phyloP scores from a whole-genome alignment of 2,113 vertebrate species.

The Alectura lathami region DNA sequence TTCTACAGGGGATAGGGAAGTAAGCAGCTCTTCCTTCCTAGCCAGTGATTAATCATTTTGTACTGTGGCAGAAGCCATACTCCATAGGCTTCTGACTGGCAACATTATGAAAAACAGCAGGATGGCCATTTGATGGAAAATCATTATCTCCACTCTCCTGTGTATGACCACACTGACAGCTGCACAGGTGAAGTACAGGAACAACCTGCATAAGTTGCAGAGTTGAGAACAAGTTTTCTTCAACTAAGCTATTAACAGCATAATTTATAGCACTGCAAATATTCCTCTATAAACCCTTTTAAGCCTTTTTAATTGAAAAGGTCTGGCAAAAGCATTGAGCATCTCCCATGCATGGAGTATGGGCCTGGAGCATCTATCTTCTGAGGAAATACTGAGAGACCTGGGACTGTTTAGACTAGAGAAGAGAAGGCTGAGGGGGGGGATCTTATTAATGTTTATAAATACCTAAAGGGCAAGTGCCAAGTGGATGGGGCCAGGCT shows the following conservation, averaged over 20 bases:
- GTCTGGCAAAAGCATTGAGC: neutral
- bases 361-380: neutral
- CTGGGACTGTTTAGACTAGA: too few relatives aligned
- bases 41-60: slow-evolving; percentile 64
- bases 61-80: slow-evolving; percentile 25
- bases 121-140: slow-evolving; percentile 60
- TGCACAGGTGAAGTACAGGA: slow-evolving; percentile 38
- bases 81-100: slow-evolving; percentile 29
- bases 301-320: neutral
- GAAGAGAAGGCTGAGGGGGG: neutral
- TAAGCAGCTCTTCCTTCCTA: slow-evolving; percentile 9
- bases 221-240: neutral
- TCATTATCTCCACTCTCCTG: slow-evolving; percentile 41
- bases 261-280: neutral
- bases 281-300: neutral
- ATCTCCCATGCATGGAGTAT: neutral
- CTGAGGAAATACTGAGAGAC: neutral
- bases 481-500: neutral
- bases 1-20: slow-evolving; percentile 34
- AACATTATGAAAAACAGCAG: slow-evolving; percentile 23
- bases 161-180: slow-evolving; percentile 16
- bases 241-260: neutral
- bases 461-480: neutral
- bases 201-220: slow-evolving; percentile 28
- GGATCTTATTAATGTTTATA: neutral